A percentile compares a stretch with the other conserved stretches of the same genome.
Conservation (phyloP, 2,888 invertebrate genomes). For the Napeogenes sylphis region DNA sequence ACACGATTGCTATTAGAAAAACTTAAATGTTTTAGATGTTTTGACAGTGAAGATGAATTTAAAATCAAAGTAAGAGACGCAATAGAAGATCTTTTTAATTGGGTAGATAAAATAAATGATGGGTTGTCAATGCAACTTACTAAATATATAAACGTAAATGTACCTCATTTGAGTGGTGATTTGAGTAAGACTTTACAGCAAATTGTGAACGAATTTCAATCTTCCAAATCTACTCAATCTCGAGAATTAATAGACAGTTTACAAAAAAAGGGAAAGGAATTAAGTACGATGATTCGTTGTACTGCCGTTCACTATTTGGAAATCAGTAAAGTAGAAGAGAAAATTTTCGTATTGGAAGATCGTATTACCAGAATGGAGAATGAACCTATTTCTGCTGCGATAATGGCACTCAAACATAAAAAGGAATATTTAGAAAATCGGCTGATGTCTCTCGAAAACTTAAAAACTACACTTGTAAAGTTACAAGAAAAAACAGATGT, state of each 20-base stretch:
- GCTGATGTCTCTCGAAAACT: conserved; percentile 52
- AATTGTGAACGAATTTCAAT: conserved; percentile 53
- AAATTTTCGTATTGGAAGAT: conserved; percentile 54
- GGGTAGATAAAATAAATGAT: conserved; percentile 65
- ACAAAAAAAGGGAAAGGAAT: conserved; percentile 48
- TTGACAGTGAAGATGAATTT: conserved; percentile 46
- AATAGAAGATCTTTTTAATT: conserved; percentile 53
- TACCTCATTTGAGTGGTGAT: conserved; percentile 48
- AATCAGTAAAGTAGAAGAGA: conserved; percentile 57
- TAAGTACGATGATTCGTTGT: conserved; percentile 53
- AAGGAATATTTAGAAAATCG: conserved; percentile 57
- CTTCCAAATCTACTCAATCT: conserved; percentile 39
- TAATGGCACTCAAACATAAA: conserved; percentile 54
- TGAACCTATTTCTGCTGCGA: conserved; percentile 53
- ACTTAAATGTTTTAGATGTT: conserved; percentile 51
- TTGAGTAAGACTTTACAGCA: conserved; percentile 59
- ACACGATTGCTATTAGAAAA: conserved; percentile 46
- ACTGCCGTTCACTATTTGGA: conserved; percentile 55
- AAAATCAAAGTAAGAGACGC: conserved; percentile 42
- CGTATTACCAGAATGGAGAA: conserved; percentile 52
- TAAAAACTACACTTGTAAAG: conserved; percentile 51
- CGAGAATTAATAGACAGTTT: conserved; percentile 48
- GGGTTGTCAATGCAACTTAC: conserved; percentile 48
- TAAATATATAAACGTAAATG: conserved; percentile 50
- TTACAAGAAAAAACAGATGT: conserved; percentile 42